Conservation (phyloP, 1,140 invertebrate genomes). For the Anastatus disparis region DNA sequence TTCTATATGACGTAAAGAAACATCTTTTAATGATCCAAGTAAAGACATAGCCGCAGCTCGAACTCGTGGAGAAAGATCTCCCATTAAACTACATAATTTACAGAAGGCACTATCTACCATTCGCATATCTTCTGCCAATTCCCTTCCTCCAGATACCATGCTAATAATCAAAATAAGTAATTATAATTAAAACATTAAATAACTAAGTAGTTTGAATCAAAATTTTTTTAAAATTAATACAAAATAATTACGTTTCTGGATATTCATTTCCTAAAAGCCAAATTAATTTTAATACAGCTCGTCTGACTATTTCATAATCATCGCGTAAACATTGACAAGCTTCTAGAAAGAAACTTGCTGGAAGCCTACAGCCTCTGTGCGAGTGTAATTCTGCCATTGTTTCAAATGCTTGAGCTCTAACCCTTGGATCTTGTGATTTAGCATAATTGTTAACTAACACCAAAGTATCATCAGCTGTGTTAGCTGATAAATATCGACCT, state of each 20-base stretch:
- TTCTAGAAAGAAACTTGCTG: slow-evolving; percentile 82
- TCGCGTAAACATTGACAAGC: slow-evolving; percentile 87
- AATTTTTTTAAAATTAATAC: not conserved
- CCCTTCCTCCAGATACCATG: slow-evolving; percentile 71
- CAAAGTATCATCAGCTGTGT: slow-evolving; percentile 62
- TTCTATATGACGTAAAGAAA: slow-evolving; percentile 89
- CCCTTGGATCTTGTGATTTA: slow-evolving; percentile 89
- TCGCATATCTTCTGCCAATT: slow-evolving; percentile 79
- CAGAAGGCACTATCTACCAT: slow-evolving; percentile 97
- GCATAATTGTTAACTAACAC: slow-evolving; percentile 82
- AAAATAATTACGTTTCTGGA: slow-evolving; percentile 79
- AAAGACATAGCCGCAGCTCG: slow-evolving; percentile 82
- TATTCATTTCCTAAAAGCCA: slow-evolving; percentile 87
- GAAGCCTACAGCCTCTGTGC: slow-evolving; percentile 80
- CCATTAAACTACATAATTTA: slow-evolving; percentile 92
- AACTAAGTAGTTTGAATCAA: slow-evolving; percentile 1
- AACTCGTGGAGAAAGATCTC: slow-evolving; percentile 90
- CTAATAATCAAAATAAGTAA: slow-evolving; percentile 59
- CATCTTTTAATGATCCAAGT: slow-evolving; percentile 86
- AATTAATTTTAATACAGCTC: slow-evolving; percentile 86
- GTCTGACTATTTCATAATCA: slow-evolving; percentile 93
- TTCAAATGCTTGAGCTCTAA: slow-evolving; percentile 86
- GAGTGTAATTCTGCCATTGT: slow-evolving; percentile 83
- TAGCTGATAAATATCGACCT: slow-evolving; percentile 58
- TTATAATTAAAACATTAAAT: not conserved